phyloP scores from a whole-genome alignment of 2,888 invertebrate species.

The Oeneis ivallda region DNA sequence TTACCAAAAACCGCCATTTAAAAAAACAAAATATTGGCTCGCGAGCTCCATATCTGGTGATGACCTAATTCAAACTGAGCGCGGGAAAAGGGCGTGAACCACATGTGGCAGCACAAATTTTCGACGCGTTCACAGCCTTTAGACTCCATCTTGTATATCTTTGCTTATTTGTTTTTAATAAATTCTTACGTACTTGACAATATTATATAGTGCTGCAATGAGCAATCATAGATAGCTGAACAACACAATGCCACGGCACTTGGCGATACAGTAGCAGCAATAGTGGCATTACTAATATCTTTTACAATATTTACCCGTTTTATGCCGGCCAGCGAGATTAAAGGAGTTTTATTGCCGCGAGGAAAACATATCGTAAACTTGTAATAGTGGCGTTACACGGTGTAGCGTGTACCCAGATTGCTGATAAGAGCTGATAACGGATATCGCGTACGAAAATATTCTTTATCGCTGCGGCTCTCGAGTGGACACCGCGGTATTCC shows the following conservation, averaged over 20 bases:
- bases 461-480: conserved; percentile 39
- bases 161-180: too few species aligned
- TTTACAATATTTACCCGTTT: conserved; percentile 29
- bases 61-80: too few species aligned
- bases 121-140: too few species aligned
- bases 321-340: conserved; percentile 22
- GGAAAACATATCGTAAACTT: conserved; percentile 52
- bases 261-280: conserved; percentile 24
- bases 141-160: too few species aligned
- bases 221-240: not conserved
- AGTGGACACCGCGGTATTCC: conserved; percentile 27
- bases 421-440: conserved; percentile 53
- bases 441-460: conserved; percentile 53
- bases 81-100: too few species aligned
- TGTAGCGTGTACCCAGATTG: conserved; percentile 69
- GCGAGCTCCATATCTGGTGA: too few species aligned
- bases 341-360: conserved; percentile 25
- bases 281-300: conserved; percentile 8
- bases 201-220: not conserved
- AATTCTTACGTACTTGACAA: not conserved
- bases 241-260: conserved; percentile 10
- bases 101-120: too few species aligned
- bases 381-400: conserved; percentile 67
- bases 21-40: too few species aligned
- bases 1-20: too few species aligned